A percentile compares a stretch with the other conserved stretches of the same genome.
phyloP scores from a whole-genome alignment of 2,113 vertebrate species.

The Bungarus multicinctus region DNA sequence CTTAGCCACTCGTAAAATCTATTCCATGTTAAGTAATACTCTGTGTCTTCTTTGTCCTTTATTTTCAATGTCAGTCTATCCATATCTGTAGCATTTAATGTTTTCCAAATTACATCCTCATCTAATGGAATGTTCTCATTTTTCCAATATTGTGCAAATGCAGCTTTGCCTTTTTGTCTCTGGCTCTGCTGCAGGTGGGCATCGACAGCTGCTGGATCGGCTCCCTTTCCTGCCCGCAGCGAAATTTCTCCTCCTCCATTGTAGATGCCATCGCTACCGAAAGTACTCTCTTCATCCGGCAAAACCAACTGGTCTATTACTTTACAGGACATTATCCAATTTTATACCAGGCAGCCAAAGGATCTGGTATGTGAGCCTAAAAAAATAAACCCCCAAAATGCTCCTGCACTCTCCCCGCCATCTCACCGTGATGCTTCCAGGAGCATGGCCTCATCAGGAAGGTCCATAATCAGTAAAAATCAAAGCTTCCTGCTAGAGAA shows the following conservation, averaged over 20 bases:
- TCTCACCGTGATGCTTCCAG: no score
- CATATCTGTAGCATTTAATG: no score
- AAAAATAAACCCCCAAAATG: neutral
- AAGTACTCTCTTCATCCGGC: conserved; percentile 66
- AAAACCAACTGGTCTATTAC: conserved; percentile 70
- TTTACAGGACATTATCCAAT: conserved; percentile 59
- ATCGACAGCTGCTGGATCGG: conserved; percentile 69
- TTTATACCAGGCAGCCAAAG: neutral
- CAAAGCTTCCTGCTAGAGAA: neutral
- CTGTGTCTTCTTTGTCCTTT: no score
- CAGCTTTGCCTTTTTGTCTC: neutral
- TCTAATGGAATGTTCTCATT: no score
- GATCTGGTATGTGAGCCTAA: neutral
- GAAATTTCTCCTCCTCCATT: conserved; percentile 53
- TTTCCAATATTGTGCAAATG: no score
- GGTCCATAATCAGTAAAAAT: neutral
- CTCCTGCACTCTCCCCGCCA: no score
- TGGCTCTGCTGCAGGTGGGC: conserved; percentile 48
- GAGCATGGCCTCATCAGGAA: neutral
- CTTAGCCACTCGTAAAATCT: no score
- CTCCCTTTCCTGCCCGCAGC: conserved; percentile 53
- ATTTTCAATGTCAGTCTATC: no score
- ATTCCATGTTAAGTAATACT: no score
- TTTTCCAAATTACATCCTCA: no score
- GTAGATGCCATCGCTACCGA: conserved; percentile 57